These are phyloP conservation scores for Alouatta palliata DNA, from an alignment of 2,113 vertebrate species.

Conservation along the genomic window DNA sequence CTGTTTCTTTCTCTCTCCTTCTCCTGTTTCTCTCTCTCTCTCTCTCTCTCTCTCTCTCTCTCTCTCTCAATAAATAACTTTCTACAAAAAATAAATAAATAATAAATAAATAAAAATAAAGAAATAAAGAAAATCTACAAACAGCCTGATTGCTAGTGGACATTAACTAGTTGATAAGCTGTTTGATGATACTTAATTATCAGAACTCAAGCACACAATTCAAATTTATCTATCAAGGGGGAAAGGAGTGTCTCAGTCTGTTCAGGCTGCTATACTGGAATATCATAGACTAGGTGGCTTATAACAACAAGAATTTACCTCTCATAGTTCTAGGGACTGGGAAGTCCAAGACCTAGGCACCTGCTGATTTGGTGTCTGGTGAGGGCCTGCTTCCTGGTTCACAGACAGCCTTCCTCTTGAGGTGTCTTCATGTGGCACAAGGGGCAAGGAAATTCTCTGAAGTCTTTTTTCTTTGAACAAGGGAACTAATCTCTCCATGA, in stretches of 20 bases:
- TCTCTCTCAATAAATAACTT: too few species aligned
- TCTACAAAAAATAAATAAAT: too few species aligned
- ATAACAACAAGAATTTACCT: background rate
- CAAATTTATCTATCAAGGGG: background rate
- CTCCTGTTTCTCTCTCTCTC: too few species aligned
- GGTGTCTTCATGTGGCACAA: background rate
- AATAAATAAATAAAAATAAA: too few species aligned
- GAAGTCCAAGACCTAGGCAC: background rate
- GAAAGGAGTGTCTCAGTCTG: too few species aligned
- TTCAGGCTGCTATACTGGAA: background rate
- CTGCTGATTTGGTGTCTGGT: background rate
- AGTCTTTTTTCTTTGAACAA: background rate
- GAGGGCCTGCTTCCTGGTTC: background rate
- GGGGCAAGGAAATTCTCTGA: background rate
- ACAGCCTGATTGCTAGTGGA: background rate
- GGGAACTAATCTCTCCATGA: background rate
- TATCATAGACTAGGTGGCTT: background rate
- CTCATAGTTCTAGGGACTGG: background rate
- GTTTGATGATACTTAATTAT: background rate
- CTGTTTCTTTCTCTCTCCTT: too few species aligned
- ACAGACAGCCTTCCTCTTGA: background rate
- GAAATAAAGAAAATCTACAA: too few species aligned
- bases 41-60: too few species aligned
- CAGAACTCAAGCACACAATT: background rate
- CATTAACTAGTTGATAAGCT: background rate